Base-by-base conservation (phyloP, 2,113 vertebrate genomes). In the Tragulus kanchil region DNA sequence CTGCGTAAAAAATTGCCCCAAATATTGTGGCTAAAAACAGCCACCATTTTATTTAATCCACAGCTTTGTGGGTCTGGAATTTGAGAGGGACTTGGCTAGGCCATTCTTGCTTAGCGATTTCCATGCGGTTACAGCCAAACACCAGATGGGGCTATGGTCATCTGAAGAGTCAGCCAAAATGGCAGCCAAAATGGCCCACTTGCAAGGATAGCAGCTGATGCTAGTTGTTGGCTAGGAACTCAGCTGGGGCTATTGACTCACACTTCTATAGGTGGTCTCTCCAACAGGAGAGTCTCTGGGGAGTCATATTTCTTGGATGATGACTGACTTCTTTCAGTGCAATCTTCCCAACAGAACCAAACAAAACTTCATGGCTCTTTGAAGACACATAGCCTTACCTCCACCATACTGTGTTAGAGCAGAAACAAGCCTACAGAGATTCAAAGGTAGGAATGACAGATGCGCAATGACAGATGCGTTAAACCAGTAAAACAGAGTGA, bases 231-330 rank as follows among this genome's bases (percentile, higher is more conserved):
- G 3, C 82, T 13, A 14, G 23, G 42, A 26, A 3, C 26, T 89
- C 61, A 26, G 0, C 26, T 62, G 8, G 3, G 31, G 0, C 28
- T 54, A 11, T 36, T 21, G 36, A 3, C 26, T 28, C 2, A 0
- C 25, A 12, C 50, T 31, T 45, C 8, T 31, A 5, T 19, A 6
- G 4, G 23, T n/a, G 13, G 17, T 1, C 23, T 69, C 45, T 85
- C 15, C 11, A 48, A 2, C 2, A 3, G 15, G 28, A 28, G 6
- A 1, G 13, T 14, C 9, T 54, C 16, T 42, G 6, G 16, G 8
- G 8, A 48, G 19, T 58, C 58, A 36, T 19, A 13, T 28, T 54
- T 26, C 50, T 3, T 23, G 25, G 26, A 16, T 36, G 8, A 58
- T 13, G 6, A 21, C 23, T 54, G 45, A 8, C 25, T 67, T 64